Evolutionary conservation across 2,797 vertebrate species (phyloP).

Genomic region (Poecilia gillii): DNA sequence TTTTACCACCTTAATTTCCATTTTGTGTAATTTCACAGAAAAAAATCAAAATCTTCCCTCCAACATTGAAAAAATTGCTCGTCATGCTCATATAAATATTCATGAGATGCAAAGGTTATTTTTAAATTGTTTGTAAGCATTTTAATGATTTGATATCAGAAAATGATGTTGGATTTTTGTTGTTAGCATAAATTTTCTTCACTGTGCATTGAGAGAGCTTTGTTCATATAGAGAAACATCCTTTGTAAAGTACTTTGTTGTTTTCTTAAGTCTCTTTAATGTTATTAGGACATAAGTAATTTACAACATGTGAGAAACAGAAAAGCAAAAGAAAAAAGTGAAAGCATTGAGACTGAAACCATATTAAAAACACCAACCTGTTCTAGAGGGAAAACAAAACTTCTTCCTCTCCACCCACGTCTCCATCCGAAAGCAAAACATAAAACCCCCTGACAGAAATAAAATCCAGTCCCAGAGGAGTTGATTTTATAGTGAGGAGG

Average conservation of each 20-base stretch:
- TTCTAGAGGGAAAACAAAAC: slow-evolving; percentile 41
- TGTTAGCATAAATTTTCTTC: too few species aligned
- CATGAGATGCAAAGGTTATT: too few species aligned
- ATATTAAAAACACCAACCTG: neutral
- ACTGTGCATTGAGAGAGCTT: too few species aligned
- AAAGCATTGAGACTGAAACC: neutral
- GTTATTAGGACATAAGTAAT: neutral
- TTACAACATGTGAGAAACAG: neutral
- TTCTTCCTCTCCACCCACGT: slow-evolving; percentile 76
- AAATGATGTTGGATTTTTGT: too few species aligned
- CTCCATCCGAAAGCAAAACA: slow-evolving; percentile 27
- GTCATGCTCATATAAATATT: neutral
- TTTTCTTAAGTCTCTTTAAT: neutral
- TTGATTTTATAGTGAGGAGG: slow-evolving; percentile 58
- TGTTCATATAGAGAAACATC: too few species aligned
- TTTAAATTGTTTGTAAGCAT: too few species aligned
- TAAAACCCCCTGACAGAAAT: slow-evolving; percentile 57
- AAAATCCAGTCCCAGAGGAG: slow-evolving; percentile 55
- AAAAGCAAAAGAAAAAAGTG: neutral
- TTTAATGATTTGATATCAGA: too few species aligned
- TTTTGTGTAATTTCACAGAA: neutral
- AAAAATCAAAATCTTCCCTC: neutral
- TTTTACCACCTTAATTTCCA: neutral
- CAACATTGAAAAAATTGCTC: neutral
- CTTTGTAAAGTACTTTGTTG: too few species aligned